These are phyloP conservation scores for Monodelphis domestica DNA, from an alignment of 2,797 vertebrate species.

Conservation along the genomic window DNA sequence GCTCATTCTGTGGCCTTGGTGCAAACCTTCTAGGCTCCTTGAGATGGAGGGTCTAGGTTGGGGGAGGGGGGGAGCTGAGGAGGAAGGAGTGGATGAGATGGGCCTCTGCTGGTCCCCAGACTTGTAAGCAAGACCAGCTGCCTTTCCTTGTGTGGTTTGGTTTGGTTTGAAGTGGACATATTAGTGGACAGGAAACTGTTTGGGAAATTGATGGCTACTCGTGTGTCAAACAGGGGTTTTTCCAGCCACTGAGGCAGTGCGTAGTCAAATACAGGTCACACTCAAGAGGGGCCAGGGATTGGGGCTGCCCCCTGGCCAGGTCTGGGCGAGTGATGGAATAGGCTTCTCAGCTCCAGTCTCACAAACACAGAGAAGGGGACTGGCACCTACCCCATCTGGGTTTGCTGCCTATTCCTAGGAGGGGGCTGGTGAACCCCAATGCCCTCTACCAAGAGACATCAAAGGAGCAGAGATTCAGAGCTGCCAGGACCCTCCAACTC, in stretches of 20 bases:
- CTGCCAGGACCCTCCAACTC: no score
- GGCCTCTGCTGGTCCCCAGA: background rate
- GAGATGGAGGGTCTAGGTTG: background rate
- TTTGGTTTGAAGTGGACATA: slow-evolving; percentile 74
- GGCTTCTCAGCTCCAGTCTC: background rate
- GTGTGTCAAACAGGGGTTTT: slow-evolving; percentile 84
- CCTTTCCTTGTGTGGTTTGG: slow-evolving; percentile 62
- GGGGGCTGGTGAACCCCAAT: background rate
- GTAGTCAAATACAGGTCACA: slow-evolving; percentile 78
- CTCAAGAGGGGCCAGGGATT: slow-evolving; percentile 33
- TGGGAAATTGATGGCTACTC: slow-evolving; percentile 82
- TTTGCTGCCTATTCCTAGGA: background rate
- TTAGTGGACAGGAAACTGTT: slow-evolving; percentile 63
- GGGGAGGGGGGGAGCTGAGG: background rate
- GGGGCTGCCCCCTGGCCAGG: slow-evolving; percentile 65
- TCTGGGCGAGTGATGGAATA: slow-evolving; percentile 64
- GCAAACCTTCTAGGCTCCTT: background rate
- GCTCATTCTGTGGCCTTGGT: background rate
- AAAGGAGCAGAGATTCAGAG: background rate
- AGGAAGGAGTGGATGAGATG: background rate
- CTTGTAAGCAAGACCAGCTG: slow-evolving; percentile 38
- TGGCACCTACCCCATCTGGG: background rate
- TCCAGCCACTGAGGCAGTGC: slow-evolving; percentile 82
- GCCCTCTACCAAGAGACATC: accelerated
- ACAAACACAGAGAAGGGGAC: accelerated